phyloP scores from a whole-genome alignment of 1,140 invertebrate genomes.

The Lepidurus arcticus region DNA sequence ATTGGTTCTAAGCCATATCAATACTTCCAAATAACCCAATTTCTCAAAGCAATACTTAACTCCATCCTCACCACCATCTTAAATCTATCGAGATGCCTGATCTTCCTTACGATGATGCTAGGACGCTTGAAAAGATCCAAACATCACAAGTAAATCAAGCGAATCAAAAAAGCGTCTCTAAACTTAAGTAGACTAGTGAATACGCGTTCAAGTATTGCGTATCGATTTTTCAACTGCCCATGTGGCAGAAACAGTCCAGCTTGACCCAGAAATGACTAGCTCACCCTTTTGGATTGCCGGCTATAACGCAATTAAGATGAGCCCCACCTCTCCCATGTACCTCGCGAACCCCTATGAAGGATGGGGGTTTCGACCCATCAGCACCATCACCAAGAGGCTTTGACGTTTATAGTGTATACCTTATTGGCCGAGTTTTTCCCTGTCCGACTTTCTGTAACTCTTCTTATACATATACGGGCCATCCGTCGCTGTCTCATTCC shows the following conservation, averaged over 20 bases:
- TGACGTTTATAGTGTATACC: not conserved
- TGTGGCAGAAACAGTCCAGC: conserved; percentile 59
- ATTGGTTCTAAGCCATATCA: too few relatives aligned
- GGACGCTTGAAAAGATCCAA: too few relatives aligned
- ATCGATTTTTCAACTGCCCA: conserved; percentile 35
- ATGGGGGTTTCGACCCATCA: not conserved
- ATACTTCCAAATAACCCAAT: too few relatives aligned
- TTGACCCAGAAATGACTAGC: conserved; percentile 58
- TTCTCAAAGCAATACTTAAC: too few relatives aligned
- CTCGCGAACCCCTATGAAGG: not conserved
- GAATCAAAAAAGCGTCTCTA: too few relatives aligned
- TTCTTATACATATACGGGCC: not conserved
- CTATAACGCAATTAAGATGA: conserved; percentile 1
- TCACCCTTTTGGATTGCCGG: too few relatives aligned
- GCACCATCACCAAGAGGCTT: not conserved
- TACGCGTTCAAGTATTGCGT: too few relatives aligned
- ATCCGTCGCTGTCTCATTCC: conserved; percentile 2
- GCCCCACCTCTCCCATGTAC: conserved; percentile 13
- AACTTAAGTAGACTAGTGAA: too few relatives aligned
- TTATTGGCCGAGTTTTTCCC: not conserved
- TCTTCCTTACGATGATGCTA: too few relatives aligned
- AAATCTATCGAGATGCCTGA: too few relatives aligned
- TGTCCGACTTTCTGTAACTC: not conserved
- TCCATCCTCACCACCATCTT: too few relatives aligned
- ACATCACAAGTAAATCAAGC: too few relatives aligned